Evolutionary conservation across 1,140 invertebrate species (phyloP).

Genomic region (Hypsibius dujardini): DNA sequence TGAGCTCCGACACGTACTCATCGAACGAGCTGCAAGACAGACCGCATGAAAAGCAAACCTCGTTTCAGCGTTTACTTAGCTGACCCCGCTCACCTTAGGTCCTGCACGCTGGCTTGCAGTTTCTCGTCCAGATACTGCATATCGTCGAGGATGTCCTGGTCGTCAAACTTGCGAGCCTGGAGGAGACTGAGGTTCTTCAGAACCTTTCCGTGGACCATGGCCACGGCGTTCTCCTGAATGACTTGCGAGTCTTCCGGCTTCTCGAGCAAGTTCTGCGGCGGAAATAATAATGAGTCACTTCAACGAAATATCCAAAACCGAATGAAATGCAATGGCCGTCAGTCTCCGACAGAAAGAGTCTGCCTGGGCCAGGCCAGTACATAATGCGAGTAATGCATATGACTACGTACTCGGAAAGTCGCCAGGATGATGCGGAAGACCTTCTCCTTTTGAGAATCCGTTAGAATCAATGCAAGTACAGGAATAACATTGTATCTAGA

Average conservation of each 20-base stretch:
- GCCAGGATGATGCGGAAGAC: constrained; percentile 92
- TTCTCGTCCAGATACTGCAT: constrained; percentile 82
- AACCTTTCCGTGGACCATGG: constrained; percentile 95
- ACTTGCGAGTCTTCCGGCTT: constrained; percentile 78
- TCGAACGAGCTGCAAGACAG: constrained; percentile 61
- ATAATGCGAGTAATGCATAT: too few species aligned
- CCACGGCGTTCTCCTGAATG: constrained; percentile 84
- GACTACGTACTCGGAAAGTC: constrained; percentile 58
- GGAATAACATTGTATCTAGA: constrained; percentile 78
- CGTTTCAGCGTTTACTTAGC: too few species aligned
- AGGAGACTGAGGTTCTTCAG: constrained; percentile 88
- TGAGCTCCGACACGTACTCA: constrained; percentile 90
- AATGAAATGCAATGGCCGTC: too few species aligned
- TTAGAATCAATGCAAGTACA: constrained; percentile 89
- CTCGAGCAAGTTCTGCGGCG: constrained; percentile 68
- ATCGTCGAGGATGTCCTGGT: constrained; percentile 86
- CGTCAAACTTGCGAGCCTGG: constrained; percentile 86
- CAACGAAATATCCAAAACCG: not conserved
- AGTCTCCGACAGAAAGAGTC: too few species aligned
- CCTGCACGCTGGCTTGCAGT: constrained; percentile 79
- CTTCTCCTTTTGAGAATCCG: constrained; percentile 91
- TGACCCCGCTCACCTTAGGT: constrained; percentile 45
- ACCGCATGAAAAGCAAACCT: not conserved
- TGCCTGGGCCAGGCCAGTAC: too few species aligned
- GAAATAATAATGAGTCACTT: constrained; percentile 16